phyloP scores from a whole-genome alignment of 2,113 vertebrate species.

The Varanus salvator region DNA sequence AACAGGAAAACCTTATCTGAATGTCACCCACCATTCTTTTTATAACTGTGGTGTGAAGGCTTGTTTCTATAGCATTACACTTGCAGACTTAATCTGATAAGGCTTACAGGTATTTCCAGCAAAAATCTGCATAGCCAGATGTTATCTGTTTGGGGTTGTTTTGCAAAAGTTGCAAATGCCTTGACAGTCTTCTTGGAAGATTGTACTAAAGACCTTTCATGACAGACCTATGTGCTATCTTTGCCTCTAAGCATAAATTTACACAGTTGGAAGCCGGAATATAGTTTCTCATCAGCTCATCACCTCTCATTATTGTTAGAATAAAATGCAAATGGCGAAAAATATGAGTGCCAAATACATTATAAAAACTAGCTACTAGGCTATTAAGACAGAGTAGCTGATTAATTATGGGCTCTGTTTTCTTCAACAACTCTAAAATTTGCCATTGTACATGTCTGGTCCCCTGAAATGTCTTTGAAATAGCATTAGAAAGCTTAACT shows the following conservation, averaged over 20 bases:
- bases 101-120: slow-evolving; percentile 58
- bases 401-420: slow-evolving; percentile 72
- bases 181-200: slow-evolving; percentile 70
- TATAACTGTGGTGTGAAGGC: neutral
- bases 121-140: slow-evolving; percentile 39
- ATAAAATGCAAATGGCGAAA: slow-evolving; percentile 76
- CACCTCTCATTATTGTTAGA: slow-evolving; percentile 77
- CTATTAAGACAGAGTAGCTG: slow-evolving; percentile 67
- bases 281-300: slow-evolving; percentile 79
- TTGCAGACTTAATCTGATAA: slow-evolving; percentile 1
- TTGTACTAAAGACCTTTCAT: slow-evolving; percentile 71
- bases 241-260: slow-evolving; percentile 80
- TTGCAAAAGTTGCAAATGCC: slow-evolving; percentile 70
- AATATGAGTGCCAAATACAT: slow-evolving; percentile 75
- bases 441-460: slow-evolving; percentile 61
- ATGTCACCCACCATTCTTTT: slow-evolving; percentile 52
- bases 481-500: slow-evolving; percentile 59
- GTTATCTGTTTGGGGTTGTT: slow-evolving; percentile 50
- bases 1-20: slow-evolving; percentile 53
- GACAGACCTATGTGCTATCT: slow-evolving; percentile 77
- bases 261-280: slow-evolving; percentile 75
- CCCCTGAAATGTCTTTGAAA: slow-evolving; percentile 62
- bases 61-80: slow-evolving; percentile 37
- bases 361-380: slow-evolving; percentile 78
- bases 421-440: slow-evolving; percentile 57